These are phyloP conservation scores for Pseudanteris insignis DNA, from an alignment of 2,888 invertebrate genomes.

Conservation along the genomic window DNA sequence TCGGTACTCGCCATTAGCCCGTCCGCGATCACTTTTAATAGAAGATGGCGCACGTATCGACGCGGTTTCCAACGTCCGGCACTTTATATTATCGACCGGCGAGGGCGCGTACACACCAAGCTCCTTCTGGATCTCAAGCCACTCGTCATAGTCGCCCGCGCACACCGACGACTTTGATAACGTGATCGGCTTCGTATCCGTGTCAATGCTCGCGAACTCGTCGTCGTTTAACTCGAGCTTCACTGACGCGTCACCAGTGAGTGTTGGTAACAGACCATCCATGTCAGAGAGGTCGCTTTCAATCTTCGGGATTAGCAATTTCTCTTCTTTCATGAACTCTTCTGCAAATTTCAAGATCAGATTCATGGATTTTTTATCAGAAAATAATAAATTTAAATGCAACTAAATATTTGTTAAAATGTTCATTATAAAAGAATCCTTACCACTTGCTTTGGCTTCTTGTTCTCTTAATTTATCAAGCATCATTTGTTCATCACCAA, in stretches of 20 bases:
- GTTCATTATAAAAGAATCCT: conserved; percentile 11
- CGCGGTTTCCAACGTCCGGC: conserved; percentile 68
- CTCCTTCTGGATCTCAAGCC: conserved; percentile 76
- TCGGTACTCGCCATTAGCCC: conserved; percentile 47
- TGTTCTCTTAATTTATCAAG: conserved; percentile 72
- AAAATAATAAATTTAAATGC: too few species aligned
- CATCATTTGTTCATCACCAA: conserved; percentile 76
- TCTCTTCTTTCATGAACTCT: conserved; percentile 62
- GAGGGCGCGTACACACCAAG: conserved; percentile 63
- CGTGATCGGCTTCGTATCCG: conserved; percentile 58
- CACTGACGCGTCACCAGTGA: conserved; percentile 55
- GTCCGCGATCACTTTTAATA: conserved; percentile 48
- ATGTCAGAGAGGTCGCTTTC: conserved; percentile 58
- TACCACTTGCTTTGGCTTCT: conserved; percentile 63
- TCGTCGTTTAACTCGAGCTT: conserved; percentile 63
- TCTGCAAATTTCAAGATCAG: conserved; percentile 53
- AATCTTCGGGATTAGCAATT: conserved; percentile 60
- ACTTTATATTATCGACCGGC: conserved; percentile 72
- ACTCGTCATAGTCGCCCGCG: conserved; percentile 72
- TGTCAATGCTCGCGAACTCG: conserved; percentile 54
- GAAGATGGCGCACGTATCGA: conserved; percentile 11
- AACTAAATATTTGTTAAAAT: not conserved
- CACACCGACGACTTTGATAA: conserved; percentile 52
- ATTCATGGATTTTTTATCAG: too few species aligned
- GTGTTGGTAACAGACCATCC: conserved; percentile 48